Evolutionary conservation across 2,113 vertebrate species (phyloP).

Genomic region (Larimichthys polyactis): DNA sequence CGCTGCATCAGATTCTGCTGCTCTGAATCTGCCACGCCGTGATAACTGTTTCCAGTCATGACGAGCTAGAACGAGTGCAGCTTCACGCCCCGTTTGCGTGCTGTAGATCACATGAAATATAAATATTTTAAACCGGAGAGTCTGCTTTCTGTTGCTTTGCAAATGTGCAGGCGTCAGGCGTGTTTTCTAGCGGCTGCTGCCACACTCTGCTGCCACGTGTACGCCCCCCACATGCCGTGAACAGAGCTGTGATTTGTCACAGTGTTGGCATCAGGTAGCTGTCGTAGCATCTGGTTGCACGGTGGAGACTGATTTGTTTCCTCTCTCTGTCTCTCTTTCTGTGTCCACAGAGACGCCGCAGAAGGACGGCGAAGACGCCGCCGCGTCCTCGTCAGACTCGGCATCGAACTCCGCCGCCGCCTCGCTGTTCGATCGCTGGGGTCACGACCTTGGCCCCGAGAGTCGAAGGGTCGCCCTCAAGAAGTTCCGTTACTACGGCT

Average conservation of each 20-base stretch:
- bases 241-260: slow-evolving; percentile 12
- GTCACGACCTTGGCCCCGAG: slow-evolving; percentile 92
- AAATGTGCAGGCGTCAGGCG: not conserved
- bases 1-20: not conserved
- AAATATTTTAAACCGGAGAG: not conserved
- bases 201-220: not conserved
- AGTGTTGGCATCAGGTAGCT: not conserved
- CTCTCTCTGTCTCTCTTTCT: not conserved
- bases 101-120: not conserved
- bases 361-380: slow-evolving; percentile 85
- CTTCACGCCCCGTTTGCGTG: not conserved
- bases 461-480: slow-evolving; percentile 89
- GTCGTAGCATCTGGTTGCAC: not conserved
- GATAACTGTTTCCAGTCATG: not conserved
- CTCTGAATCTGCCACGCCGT: not conserved
- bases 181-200: not conserved
- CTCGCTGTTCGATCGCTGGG: slow-evolving; percentile 94
- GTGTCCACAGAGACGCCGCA: slow-evolving; percentile 86
- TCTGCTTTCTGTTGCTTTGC: slow-evolving; percentile 4
- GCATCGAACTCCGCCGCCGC: slow-evolving; percentile 85
- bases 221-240: not conserved
- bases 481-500: slow-evolving; percentile 97
- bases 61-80: not conserved
- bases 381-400: slow-evolving; percentile 73
- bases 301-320: not conserved